Conservation (phyloP, 1,140 invertebrate species). For the Argopecten irradians region DNA sequence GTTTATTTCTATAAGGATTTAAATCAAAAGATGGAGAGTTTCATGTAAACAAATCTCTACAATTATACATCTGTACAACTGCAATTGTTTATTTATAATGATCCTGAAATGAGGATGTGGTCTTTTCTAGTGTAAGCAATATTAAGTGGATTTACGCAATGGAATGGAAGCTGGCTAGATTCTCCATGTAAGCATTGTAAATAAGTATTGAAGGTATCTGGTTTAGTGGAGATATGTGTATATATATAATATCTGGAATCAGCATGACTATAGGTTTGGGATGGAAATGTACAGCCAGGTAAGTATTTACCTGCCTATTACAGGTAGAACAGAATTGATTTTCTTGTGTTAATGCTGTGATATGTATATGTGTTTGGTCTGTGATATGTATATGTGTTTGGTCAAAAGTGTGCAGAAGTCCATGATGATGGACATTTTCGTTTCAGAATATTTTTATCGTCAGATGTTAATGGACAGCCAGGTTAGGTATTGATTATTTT, state of each 20-base stretch:
- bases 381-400: too few relatives aligned
- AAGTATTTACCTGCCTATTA: not conserved
- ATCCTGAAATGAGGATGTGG: too few relatives aligned
- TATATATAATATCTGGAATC: not conserved
- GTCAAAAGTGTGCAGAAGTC: not conserved
- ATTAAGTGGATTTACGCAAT: not conserved
- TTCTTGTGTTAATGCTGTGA: not conserved
- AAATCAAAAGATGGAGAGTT: too few relatives aligned
- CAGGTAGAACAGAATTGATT: not conserved
- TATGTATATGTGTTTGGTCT: too few relatives aligned
- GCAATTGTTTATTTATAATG: not conserved
- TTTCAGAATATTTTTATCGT: too few relatives aligned
- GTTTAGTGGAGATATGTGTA: not conserved
- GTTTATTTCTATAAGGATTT: too few relatives aligned
- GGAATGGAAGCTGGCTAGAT: not conserved
- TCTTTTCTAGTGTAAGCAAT: not conserved
- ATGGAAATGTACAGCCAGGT: not conserved
- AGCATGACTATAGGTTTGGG: not conserved
- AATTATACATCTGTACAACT: too few relatives aligned
- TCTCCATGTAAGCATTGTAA: too few relatives aligned
- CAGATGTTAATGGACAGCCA: not conserved
- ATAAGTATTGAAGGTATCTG: too few relatives aligned
- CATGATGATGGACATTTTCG: too few relatives aligned
- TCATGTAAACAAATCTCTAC: too few relatives aligned
- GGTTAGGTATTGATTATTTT: not conserved